A percentile compares a stretch with the other conserved stretches of the same genome.
Evolutionary conservation across 2,113 vertebrate species (phyloP).

Genomic region (Triplophysa tibetana): DNA sequence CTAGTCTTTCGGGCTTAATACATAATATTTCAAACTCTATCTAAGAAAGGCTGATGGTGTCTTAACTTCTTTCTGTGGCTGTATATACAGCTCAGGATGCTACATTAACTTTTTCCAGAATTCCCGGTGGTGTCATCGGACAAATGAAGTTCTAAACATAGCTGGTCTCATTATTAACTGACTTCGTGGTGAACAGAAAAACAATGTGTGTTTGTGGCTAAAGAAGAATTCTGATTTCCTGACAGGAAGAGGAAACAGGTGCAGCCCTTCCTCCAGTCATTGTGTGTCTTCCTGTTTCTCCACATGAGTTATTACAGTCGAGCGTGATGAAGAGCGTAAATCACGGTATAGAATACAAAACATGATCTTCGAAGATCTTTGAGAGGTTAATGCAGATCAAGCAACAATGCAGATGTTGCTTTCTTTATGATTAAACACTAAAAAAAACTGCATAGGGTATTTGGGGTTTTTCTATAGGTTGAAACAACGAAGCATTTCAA

Average conservation of each 20-base stretch:
- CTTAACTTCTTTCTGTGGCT: no score
- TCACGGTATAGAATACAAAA: neutral
- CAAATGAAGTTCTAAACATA: neutral
- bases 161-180: neutral
- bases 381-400: no score
- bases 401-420: no score
- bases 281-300: constrained; percentile 50
- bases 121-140: neutral
- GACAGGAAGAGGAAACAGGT: constrained; percentile 65
- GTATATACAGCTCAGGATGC: no score
- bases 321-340: neutral
- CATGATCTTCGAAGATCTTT: neutral
- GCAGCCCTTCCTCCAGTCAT: constrained; percentile 60
- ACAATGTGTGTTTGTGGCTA: constrained; percentile 1
- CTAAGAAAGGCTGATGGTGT: no score
- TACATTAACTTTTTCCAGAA: neutral
- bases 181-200: constrained; percentile 3
- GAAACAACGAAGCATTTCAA: no score
- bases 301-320: neutral
- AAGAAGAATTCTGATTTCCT: constrained; percentile 37
- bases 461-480: no score
- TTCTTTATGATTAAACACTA: no score
- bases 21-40: no score
- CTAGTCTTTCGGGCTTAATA: neutral
- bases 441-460: no score